Conservation (phyloP, 2,888 invertebrate species). For the Cheilosia pagana region DNA sequence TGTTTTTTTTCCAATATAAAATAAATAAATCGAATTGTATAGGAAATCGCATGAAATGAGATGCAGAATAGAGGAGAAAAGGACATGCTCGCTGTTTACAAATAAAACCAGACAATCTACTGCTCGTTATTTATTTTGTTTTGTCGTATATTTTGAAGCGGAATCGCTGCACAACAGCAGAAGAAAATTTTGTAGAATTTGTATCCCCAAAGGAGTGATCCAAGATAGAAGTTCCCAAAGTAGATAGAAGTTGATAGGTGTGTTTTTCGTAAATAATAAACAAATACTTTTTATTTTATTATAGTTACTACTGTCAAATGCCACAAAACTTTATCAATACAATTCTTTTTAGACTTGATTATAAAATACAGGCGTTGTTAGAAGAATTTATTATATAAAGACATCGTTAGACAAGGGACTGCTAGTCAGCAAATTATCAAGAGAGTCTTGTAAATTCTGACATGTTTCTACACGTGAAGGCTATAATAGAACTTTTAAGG, state of each 20-base stretch:
- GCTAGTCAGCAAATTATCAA: too few species aligned
- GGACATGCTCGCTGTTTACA: slow-evolving; percentile 82
- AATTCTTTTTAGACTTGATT: too few species aligned
- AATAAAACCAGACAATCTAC: slow-evolving; percentile 83
- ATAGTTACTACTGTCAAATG: slow-evolving; percentile 20
- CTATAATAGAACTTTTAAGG: too few species aligned
- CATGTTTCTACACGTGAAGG: too few species aligned
- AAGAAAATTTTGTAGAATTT: slow-evolving; percentile 30
- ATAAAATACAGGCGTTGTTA: too few species aligned
- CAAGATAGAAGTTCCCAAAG: slow-evolving; percentile 46
- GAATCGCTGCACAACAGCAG: slow-evolving; percentile 30
- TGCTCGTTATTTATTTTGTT: slow-evolving; percentile 27
- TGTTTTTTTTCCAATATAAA: slow-evolving; percentile 8
- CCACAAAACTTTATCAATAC: neutral
- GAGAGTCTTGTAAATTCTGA: too few species aligned
- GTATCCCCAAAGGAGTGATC: slow-evolving; percentile 20
- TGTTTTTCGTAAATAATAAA: slow-evolving; percentile 22
- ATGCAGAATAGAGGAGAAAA: slow-evolving; percentile 66
- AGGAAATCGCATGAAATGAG: slow-evolving; percentile 49
- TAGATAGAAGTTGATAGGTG: slow-evolving; percentile 35
- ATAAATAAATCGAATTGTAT: slow-evolving; percentile 54
- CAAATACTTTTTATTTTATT: slow-evolving; percentile 2
- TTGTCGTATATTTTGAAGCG: slow-evolving; percentile 30
- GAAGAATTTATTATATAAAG: too few species aligned
- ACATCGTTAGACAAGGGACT: too few species aligned